A percentile compares a stretch with the other conserved stretches of the same genome.
These are phyloP conservation scores for Condylura cristata DNA, from an alignment of 2,113 vertebrate species.

Conservation along the genomic window DNA sequence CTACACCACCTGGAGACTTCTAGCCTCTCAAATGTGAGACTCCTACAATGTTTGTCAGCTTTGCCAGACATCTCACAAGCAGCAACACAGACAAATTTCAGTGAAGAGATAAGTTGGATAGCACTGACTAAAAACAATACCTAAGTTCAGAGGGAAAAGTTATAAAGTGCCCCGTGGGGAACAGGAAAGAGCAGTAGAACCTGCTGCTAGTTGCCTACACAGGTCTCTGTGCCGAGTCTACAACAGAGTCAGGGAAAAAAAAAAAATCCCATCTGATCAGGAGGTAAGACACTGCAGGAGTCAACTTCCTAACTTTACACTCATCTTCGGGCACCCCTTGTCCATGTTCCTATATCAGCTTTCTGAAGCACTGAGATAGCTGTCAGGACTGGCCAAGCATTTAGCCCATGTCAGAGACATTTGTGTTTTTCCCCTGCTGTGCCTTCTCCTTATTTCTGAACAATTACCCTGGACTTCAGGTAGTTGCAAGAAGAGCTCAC, in stretches of 20 bases:
- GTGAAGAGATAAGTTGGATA: neutral
- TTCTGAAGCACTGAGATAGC: neutral
- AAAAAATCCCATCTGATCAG: neutral
- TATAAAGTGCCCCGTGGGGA: neutral
- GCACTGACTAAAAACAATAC: neutral
- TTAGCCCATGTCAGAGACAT: neutral
- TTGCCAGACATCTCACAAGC: neutral
- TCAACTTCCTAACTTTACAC: neutral
- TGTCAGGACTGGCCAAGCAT: neutral
- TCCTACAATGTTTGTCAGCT: neutral
- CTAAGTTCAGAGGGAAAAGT: neutral
- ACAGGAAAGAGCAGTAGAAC: neutral
- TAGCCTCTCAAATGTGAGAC: neutral
- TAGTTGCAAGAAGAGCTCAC: neutral
- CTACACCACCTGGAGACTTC: neutral
- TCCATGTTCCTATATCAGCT: neutral
- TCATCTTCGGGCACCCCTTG: neutral
- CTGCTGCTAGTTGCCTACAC: neutral
- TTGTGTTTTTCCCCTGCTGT: neutral
- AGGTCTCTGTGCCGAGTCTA: neutral
- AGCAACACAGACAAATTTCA: neutral
- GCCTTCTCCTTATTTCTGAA: neutral
- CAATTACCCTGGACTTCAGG: neutral
- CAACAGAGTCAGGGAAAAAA: neutral
- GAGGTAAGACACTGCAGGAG: neutral